Evolutionary conservation across 2,113 vertebrate genomes (phyloP).

Genomic region (Dendrocopos noguchii): DNA sequence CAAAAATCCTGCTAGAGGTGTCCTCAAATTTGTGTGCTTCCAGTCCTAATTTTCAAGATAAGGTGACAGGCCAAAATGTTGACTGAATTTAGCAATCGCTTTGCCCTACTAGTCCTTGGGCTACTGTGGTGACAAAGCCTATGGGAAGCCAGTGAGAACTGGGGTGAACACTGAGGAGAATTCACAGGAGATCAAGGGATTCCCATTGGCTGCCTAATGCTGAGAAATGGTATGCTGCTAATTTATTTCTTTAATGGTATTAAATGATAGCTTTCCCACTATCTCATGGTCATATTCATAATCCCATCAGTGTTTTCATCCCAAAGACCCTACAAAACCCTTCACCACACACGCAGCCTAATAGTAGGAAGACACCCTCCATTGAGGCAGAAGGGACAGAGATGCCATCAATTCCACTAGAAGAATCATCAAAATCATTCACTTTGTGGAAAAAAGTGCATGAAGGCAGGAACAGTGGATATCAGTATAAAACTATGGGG

Average conservation of each 20-base stretch:
- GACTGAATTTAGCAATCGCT: neutral
- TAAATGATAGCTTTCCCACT: neutral
- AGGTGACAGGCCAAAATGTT: neutral
- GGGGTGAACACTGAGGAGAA: neutral
- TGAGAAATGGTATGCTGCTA: neutral
- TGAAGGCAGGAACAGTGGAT: too few species aligned
- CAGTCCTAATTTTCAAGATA: neutral
- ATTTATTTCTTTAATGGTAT: neutral
- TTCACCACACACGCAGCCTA: neutral
- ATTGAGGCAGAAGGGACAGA: neutral
- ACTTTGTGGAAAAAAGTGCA: neutral
- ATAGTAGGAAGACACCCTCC: neutral
- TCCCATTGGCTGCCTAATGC: neutral
- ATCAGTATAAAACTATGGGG: neutral
- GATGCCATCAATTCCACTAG: neutral
- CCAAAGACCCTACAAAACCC: neutral
- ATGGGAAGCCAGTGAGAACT: neutral
- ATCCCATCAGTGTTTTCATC: neutral
- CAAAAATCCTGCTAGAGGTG: neutral
- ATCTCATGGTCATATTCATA: neutral
- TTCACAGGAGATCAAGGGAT: neutral
- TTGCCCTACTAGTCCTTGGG: neutral
- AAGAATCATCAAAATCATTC: neutral
- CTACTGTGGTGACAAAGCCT: neutral
- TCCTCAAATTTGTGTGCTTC: neutral